A percentile compares a stretch with the other conserved stretches of the same genome.
Evolutionary conservation across 2,113 vertebrate genomes (phyloP).

Genomic region (Tretioscincus oriximinensis): DNA sequence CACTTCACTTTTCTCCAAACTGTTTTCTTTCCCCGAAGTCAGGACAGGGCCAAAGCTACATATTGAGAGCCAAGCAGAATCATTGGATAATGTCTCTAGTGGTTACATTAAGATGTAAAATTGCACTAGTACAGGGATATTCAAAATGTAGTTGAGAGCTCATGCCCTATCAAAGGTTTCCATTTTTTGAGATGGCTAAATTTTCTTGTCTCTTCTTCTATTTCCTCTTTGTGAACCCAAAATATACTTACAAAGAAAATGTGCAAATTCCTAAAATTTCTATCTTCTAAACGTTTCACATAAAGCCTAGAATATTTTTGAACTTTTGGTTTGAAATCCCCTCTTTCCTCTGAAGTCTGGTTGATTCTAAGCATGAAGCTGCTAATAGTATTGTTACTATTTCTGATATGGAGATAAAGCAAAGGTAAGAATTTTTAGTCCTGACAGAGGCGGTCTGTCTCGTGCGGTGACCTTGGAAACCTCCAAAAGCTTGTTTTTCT

Average conservation of each 20-base stretch:
- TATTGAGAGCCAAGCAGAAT: no score
- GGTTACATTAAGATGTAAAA: no score
- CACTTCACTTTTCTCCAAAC: no score
- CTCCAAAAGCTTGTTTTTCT: constrained; percentile 34
- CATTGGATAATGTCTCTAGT: no score
- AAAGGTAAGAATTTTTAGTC: constrained; percentile 45
- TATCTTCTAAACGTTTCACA: constrained; percentile 35
- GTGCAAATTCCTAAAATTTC: constrained; percentile 39
- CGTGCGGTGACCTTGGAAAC: constrained; percentile 52
- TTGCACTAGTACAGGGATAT: no score
- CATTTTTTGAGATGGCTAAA: not conserved
- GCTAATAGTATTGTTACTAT: constrained; percentile 51
- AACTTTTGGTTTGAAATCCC: constrained; percentile 36
- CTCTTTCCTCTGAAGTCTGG: constrained; percentile 54
- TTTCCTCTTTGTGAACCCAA: constrained; percentile 38
- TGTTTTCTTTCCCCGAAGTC: no score
- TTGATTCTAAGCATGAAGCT: constrained; percentile 55
- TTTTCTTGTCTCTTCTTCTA: constrained; percentile 27
- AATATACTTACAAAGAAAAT: constrained; percentile 46
- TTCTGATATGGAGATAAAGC: constrained; percentile 45
- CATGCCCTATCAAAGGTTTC: not conserved
- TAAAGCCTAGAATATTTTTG: constrained; percentile 42
- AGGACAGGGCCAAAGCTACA: no score
- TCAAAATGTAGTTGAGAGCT: not conserved
- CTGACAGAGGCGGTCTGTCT: constrained; percentile 60